A percentile compares a stretch with the other conserved stretches of the same genome.
phyloP scores from a whole-genome alignment of 35 echinoderm and acorn worm genomes.

The Ophiothrix spiculata region DNA sequence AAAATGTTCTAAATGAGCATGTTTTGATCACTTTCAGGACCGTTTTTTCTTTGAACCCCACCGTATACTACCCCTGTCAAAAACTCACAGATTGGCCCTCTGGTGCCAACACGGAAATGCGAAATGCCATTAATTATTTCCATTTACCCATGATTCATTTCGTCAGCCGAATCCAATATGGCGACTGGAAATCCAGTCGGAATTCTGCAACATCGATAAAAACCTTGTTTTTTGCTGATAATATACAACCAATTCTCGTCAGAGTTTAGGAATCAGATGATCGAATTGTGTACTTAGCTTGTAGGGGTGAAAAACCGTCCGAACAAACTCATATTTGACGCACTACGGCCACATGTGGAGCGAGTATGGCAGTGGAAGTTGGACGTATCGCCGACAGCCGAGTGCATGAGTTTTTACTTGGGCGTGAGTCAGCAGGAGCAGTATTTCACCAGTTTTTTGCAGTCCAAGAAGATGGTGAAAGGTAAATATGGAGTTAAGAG shows the following conservation, averaged over 20 bases:
- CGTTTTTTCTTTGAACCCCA: no score
- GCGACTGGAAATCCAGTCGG: background rate
- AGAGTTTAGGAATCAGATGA: background rate
- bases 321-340: background rate
- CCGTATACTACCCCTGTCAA: no score
- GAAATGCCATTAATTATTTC: background rate
- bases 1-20: no score
- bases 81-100: no score
- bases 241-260: background rate
- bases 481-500: background rate
- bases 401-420: conserved; percentile 33
- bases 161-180: background rate
- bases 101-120: no score
- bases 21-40: no score
- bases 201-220: background rate
- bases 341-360: background rate
- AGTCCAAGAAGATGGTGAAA: background rate
- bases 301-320: background rate
- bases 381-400: background rate
- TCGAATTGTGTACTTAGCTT: background rate
- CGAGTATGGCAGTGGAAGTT: background rate
- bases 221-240: background rate
- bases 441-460: conserved; percentile 37
- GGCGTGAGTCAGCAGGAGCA: conserved; percentile 28
- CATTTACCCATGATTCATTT: background rate